phyloP scores from a whole-genome alignment of 2,888 invertebrate species.

The Parasteatoda lunata region DNA sequence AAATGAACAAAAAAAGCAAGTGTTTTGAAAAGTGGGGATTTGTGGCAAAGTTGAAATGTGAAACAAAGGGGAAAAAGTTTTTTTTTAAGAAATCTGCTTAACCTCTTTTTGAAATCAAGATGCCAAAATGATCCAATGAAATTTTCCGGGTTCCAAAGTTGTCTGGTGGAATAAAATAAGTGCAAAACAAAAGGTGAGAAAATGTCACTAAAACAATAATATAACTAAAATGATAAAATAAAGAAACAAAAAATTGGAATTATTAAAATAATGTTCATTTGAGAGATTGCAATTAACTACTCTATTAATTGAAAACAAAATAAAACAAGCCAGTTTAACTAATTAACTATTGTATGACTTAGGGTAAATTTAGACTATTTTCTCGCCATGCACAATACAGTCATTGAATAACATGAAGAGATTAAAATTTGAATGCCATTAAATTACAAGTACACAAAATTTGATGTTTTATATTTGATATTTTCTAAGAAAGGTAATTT shows the following conservation, averaged over 20 bases:
- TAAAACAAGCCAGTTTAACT: no score
- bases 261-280: not conserved
- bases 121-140: constrained; percentile 8
- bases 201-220: not conserved
- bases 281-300: not conserved
- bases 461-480: no score
- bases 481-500: no score
- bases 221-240: not conserved
- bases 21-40: not conserved
- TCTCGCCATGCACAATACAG: no score
- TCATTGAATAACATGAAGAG: no score
- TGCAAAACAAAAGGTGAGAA: not conserved
- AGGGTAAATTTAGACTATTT: no score
- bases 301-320: no score
- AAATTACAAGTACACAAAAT: no score
- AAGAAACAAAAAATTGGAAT: not conserved
- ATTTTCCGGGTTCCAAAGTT: constrained; percentile 12
- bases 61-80: not conserved
- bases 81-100: constrained; percentile 7
- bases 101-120: constrained; percentile 31
- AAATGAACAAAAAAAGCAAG: not conserved
- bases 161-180: constrained; percentile 25
- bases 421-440: no score
- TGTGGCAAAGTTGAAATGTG: not conserved
- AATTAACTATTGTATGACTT: no score